Percentiles rank a stretch among this genome's conserved stretches.
Evolutionary conservation across 2,797 vertebrate genomes (phyloP).

Genomic region (Pachyuromys duprasi): DNA sequence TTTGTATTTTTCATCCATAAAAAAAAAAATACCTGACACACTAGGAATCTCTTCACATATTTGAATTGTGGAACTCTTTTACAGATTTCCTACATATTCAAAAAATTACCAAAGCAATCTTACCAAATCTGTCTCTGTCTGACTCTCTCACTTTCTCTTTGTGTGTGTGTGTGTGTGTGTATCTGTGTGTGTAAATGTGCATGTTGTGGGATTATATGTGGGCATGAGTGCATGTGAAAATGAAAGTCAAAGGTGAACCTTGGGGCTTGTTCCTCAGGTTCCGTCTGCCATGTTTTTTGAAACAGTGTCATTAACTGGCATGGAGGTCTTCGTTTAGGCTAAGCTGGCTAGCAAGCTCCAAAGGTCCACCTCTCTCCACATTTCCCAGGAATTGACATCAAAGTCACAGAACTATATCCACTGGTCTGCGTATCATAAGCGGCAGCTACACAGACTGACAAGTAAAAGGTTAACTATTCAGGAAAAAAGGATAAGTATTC

Average conservation of each 20-base stretch:
- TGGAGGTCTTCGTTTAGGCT: background rate
- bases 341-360: background rate
- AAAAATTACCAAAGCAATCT: conserved; percentile 48
- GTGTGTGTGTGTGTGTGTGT: background rate
- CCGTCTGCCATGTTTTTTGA: background rate
- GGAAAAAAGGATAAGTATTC: background rate
- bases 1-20: background rate
- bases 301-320: background rate
- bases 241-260: background rate
- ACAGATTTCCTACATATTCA: background rate
- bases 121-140: background rate
- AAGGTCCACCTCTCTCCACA: background rate
- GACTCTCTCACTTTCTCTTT: background rate
- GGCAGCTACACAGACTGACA: background rate
- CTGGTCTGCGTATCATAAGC: background rate
- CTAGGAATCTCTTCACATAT: background rate
- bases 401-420: background rate
- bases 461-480: background rate
- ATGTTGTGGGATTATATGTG: background rate
- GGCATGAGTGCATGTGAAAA: background rate
- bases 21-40: conserved; percentile 36
- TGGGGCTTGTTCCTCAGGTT: background rate
- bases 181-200: too few species aligned
- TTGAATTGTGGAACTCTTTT: conserved; percentile 42
- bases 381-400: background rate